Evolutionary conservation across 2,888 invertebrate species (phyloP).

Genomic region (Nephrotoma appendiculata): DNA sequence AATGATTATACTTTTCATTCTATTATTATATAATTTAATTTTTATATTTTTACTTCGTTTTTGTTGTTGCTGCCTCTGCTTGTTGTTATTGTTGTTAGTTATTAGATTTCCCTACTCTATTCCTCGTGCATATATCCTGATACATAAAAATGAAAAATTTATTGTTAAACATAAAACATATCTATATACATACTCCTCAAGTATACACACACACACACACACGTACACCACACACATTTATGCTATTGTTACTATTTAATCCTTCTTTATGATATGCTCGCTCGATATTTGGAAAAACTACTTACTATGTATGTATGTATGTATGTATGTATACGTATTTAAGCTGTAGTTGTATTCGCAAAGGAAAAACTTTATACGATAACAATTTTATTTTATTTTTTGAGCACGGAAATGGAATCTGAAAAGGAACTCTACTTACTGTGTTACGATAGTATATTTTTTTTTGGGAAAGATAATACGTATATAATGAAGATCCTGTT

Average conservation of each 20-base stretch:
- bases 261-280: not conserved
- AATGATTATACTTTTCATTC: not conserved
- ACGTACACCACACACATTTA: not conserved
- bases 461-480: not conserved
- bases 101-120: not conserved
- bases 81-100: not conserved
- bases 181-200: no score
- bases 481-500: not conserved
- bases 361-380: not conserved
- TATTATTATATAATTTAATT: not conserved
- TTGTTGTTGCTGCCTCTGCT: not conserved
- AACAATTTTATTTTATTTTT: not conserved
- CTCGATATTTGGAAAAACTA: not conserved
- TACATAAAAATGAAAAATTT: not conserved
- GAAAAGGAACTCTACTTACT: not conserved
- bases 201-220: not conserved
- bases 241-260: not conserved
- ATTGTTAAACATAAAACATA: not conserved
- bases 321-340: not conserved
- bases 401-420: not conserved
- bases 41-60: not conserved
- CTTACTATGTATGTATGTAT: not conserved
- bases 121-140: not conserved
- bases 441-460: not conserved
- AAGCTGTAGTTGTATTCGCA: not conserved